Evolutionary conservation across 2,797 vertebrate genomes (phyloP), one percentile per base, ranked within the genome.

Genomic region (Hoplostethus mediterraneus): DNA sequence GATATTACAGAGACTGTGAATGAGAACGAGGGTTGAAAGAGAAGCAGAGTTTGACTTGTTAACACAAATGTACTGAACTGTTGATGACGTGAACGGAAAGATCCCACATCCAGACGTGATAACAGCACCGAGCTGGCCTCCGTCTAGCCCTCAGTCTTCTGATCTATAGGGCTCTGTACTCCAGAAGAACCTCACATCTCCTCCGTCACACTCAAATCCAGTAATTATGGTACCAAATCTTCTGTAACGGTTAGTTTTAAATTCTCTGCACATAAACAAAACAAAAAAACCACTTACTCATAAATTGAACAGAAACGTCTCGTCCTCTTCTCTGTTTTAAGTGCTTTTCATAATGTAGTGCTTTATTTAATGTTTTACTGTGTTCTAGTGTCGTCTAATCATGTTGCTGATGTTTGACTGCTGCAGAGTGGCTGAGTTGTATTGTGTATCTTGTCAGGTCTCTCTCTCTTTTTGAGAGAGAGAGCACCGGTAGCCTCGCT

Each of bases 151-250:
- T 56, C 61, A 33, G n/a, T 53, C 57, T 51, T 49, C 66, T 72
- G 63, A 76, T 59, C 31, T 69, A 4, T 52, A 11, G 40, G 17
- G 38, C 57, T 75, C 1, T 60, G 0, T 21, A 21, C 44, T 40
- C 45, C 40, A 57, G 38, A 67, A 55, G 38, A 40, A 40, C 16
- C 10, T 80, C 58, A n/a, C 30, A 16, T 65, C 58, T 59, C 38
- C 2, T 8, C 38, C 3, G 3, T 38, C 45, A 57, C 42, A 67
- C 51, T 70, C 55, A 30, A 70, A 60, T 75, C 49, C n/a, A 36
- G 10, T 53, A 40, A 56, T 73, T 83, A 57, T 4, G 7, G 38
- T 8, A 40, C 4, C 38, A 40, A 40, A 40, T 40, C 57, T 71
- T 21, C n/a, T 36, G 28, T 38, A 31, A 30, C 56, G 17, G 31